A percentile compares a stretch with the other conserved stretches of the same genome.
These are phyloP conservation scores for Anguilla pacifica DNA, from an alignment of 2,797 vertebrate genomes.

Conservation along the genomic window DNA sequence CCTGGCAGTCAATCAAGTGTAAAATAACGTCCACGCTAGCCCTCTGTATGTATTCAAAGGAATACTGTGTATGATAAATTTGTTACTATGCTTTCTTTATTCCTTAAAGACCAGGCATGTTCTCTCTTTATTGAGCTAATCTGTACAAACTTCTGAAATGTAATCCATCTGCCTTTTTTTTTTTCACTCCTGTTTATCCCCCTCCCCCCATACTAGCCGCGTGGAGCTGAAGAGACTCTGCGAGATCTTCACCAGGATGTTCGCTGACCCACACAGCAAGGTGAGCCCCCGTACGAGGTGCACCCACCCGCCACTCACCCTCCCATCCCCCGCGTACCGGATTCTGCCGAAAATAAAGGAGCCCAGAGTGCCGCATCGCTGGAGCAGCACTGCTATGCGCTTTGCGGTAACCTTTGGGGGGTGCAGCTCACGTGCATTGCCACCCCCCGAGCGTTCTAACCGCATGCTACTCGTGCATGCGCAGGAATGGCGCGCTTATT, in stretches of 20 bases:
- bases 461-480: neutral
- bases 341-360: constrained; percentile 72
- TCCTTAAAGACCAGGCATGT: neutral
- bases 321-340: constrained; percentile 62
- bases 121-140: neutral
- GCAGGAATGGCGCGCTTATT: neutral
- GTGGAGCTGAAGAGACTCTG: constrained; percentile 96
- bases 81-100: neutral
- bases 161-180: too few species aligned
- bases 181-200: neutral
- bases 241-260: constrained; percentile 99
- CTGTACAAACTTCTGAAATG: too few species aligned
- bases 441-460: neutral
- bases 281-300: constrained; percentile 61
- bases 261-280: constrained; percentile 98
- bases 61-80: neutral
- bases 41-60: neutral
- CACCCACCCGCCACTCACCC: neutral
- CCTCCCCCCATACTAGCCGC: constrained; percentile 72
- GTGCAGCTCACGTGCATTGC: neutral
- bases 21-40: neutral
- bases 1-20: neutral
- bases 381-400: neutral
- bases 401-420: neutral
- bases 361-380: neutral